phyloP scores from a whole-genome alignment of 30 jellyfish, hydroid and myxozoan genomes.

The Aurelia aurita region DNA sequence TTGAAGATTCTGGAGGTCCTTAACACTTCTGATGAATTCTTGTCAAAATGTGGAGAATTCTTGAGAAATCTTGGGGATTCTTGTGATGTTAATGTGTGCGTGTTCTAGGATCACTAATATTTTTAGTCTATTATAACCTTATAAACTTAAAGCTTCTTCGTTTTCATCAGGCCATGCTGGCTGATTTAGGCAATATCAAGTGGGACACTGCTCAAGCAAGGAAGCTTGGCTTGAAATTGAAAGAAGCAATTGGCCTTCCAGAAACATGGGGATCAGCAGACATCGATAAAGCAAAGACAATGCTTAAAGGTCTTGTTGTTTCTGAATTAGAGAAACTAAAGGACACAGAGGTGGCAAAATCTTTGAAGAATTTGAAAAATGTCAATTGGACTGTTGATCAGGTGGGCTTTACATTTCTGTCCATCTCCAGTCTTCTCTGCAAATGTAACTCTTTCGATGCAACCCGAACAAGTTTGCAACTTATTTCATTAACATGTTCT shows the following conservation, averaged over 20 bases:
- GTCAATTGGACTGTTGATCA: constrained; percentile 80
- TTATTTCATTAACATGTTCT: too few relatives aligned
- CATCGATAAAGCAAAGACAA: constrained; percentile 25
- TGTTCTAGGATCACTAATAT: too few relatives aligned
- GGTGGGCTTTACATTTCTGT: constrained; percentile 4
- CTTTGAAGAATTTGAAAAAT: constrained; percentile 32
- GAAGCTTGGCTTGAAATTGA: constrained; percentile 27
- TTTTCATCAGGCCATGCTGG: constrained; percentile 42
- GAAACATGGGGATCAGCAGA: constrained; percentile 57
- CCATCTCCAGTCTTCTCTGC: not conserved
- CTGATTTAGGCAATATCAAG: constrained; percentile 44
- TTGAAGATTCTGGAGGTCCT: too few relatives aligned
- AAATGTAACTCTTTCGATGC: not conserved
- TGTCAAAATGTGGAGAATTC: too few relatives aligned
- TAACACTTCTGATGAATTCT: too few relatives aligned
- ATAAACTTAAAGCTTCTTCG: too few relatives aligned
- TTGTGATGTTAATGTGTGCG: too few relatives aligned
- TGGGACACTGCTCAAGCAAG: constrained; percentile 74
- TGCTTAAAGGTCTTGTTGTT: constrained; percentile 50
- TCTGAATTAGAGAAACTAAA: constrained; percentile 63
- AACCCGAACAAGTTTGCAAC: too few relatives aligned
- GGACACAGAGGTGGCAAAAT: constrained; percentile 9
- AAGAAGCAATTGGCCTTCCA: constrained; percentile 64
- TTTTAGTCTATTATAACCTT: too few relatives aligned
- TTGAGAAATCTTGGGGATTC: too few relatives aligned